A percentile compares a stretch with the other conserved stretches of the same genome.
Evolutionary conservation across 2,113 vertebrate species (phyloP).

Genomic region (Seriola aureovittata): DNA sequence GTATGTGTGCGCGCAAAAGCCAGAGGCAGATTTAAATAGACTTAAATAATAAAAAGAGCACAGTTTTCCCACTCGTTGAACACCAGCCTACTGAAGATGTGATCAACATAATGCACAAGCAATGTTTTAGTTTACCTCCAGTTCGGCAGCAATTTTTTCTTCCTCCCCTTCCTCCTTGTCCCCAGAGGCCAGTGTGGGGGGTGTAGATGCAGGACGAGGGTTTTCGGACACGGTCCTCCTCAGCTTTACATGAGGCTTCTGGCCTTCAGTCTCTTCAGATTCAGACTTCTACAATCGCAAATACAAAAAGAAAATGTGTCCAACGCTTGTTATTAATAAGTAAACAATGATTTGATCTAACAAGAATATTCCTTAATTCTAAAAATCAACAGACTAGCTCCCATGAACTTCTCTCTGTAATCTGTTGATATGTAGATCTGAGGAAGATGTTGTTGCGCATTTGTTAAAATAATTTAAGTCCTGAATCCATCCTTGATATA

Average conservation of each 20-base stretch:
- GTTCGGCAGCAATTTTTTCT: conserved; percentile 90
- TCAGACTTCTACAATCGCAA: conserved; percentile 88
- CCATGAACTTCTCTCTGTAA: background rate
- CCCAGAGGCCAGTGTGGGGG: conserved; percentile 90
- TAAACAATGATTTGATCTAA: background rate
- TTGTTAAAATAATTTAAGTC: background rate
- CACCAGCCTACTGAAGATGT: conserved; percentile 4
- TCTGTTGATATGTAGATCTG: background rate
- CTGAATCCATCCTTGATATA: background rate
- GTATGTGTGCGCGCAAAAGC: conserved; percentile 18
- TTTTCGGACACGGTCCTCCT: conserved; percentile 92
- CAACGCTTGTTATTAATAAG: background rate
- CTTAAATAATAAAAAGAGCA: conserved; percentile 34
- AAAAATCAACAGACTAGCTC: background rate
- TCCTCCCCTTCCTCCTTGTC: conserved; percentile 90
- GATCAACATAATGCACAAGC: background rate
- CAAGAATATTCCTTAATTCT: background rate
- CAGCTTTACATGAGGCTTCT: conserved; percentile 94
- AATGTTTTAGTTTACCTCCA: conserved; percentile 86
- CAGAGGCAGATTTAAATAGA: conserved; percentile 32
- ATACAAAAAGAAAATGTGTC: background rate
- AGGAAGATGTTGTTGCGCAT: background rate
- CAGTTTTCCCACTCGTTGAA: conserved; percentile 36
- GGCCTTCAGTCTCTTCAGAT: conserved; percentile 91
- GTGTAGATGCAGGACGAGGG: conserved; percentile 93